Evolutionary conservation across 2,113 vertebrate species (phyloP).

Genomic region (Lophius piscatorius): DNA sequence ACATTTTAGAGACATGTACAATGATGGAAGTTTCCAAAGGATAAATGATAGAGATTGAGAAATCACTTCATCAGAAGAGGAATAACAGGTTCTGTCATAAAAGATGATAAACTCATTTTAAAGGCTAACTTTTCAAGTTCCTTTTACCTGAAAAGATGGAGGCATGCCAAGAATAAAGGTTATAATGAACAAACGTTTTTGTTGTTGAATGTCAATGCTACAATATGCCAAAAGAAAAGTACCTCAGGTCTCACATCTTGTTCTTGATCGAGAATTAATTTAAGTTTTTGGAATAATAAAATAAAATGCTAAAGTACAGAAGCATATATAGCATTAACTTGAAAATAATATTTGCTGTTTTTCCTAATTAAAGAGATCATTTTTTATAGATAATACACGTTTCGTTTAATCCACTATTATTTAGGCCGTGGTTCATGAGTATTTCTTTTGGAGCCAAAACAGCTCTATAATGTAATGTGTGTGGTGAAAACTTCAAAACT

Average conservation of each 20-base stretch:
- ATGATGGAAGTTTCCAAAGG: conserved; percentile 3
- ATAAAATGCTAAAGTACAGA: no score
- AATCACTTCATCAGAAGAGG: background rate
- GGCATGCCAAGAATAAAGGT: background rate
- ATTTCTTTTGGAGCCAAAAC: no score
- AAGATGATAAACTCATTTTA: background rate
- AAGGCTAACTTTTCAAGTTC: background rate
- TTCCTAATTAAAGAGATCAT: no score
- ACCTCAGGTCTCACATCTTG: no score
- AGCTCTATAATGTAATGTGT: no score
- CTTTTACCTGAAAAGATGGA: background rate
- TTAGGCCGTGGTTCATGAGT: no score
- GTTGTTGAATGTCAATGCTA: background rate
- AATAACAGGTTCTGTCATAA: background rate
- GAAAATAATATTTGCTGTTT: no score
- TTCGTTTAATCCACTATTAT: no score
- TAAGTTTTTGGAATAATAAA: no score
- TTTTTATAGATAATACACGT: no score
- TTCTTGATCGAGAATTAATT: no score
- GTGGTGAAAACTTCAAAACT: no score
- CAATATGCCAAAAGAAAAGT: background rate
- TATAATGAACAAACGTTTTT: background rate
- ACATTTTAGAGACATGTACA: background rate
- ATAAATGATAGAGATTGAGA: background rate
- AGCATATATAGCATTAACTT: background rate